Evolutionary conservation across 30 jellyfish, hydroid and myxozoan species (phyloP), one percentile per base, ranked within the genome.

Genomic region (Cassiopea xamachana): DNA sequence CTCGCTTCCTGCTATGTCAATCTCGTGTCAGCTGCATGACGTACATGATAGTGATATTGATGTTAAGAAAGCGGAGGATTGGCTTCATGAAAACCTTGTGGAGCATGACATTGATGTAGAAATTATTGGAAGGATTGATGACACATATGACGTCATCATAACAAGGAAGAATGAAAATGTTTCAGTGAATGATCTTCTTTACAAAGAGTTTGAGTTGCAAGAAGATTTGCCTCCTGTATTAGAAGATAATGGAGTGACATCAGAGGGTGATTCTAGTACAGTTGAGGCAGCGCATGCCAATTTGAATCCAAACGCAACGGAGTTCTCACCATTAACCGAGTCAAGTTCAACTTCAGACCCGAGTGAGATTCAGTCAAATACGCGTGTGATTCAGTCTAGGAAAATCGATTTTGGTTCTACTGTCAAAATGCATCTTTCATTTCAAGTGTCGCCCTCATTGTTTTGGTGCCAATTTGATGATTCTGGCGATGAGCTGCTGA

Each of bases 11-110:
- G 90, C 69, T 1, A 72, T 72, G 8, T 60, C 84, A n/a, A 50
- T 87, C 60, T 14, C 49, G n/a, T 87, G 94, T 69, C 94, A 87
- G 79, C 71, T 89, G n/a, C 91, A 92, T 19, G 98, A 92, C 75
- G 96, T 81, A 74, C 91, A 79, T 67, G 88, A 60, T 6, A 60
- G 43, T 47, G 98, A 94, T 50, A 82, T 94, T 44, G 96, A 94
- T 75, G 48, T 62, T 0, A 14, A 68, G 10, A 75, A 69, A 1
- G 87, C 96, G 6, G 68, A 1, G 12, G 87, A 48, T n/a, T 91
- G 98, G 97, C 86, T 94, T 17, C 77, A 93, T 4, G 90, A 83
- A 48, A 84, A 39, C 60, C 58, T 93, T 8, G n/a, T 88, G 1
- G 98, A 93, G 46, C 74, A 51, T 1, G 86, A 46, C 17, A 39